phyloP scores from a whole-genome alignment of 2,797 vertebrate genomes.

The Molossus molossus region DNA sequence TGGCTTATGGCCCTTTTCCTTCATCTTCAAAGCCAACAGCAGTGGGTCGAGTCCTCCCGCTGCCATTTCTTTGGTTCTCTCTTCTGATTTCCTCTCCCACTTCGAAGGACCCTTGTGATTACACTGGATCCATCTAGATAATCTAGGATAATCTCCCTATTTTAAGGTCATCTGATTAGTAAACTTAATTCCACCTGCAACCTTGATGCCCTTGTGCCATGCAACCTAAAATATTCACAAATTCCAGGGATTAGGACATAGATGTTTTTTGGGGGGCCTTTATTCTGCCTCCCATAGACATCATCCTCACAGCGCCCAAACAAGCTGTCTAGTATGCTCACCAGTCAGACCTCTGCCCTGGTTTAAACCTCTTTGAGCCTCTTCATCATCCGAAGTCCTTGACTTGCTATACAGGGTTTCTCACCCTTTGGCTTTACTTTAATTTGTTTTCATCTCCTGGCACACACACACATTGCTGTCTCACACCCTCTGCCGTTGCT shows the following conservation, averaged over 20 bases:
- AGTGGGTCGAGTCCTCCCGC: background rate
- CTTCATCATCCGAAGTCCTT: background rate
- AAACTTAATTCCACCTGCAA: conserved; percentile 27
- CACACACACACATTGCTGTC: background rate
- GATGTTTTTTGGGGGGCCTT: background rate
- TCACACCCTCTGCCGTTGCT: background rate
- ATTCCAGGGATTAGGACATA: background rate
- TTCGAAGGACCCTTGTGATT: background rate
- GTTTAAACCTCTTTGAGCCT: background rate
- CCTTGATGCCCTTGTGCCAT: background rate
- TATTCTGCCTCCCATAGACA: background rate
- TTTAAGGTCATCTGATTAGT: background rate
- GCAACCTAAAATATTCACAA: background rate
- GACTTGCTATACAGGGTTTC: background rate
- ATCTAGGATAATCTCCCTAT: background rate
- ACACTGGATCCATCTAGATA: background rate
- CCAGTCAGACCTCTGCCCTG: background rate
- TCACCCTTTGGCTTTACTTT: conserved; percentile 20
- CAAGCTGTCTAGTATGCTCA: background rate
- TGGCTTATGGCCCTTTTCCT: background rate
- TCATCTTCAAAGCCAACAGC: background rate
- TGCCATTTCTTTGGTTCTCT: background rate
- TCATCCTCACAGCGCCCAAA: background rate
- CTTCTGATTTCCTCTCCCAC: background rate
- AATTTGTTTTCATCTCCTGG: background rate